phyloP scores from a whole-genome alignment of 2,113 vertebrate species.

The Oplegnathus fasciatus region DNA sequence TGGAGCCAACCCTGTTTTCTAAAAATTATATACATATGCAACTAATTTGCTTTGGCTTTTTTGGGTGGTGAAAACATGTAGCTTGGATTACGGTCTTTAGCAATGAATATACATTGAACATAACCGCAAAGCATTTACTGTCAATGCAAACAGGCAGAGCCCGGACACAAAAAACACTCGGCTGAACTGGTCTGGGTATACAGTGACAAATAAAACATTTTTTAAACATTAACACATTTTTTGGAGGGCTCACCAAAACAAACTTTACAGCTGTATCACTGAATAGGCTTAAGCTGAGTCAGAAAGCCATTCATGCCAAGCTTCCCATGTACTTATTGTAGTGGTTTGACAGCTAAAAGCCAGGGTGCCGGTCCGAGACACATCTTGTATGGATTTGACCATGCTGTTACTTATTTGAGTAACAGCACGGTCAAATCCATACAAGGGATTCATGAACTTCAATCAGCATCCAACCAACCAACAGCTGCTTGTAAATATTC shows the following conservation, averaged over 20 bases:
- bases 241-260: neutral
- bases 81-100: too few relatives aligned
- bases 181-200: neutral
- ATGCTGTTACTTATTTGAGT: too few relatives aligned
- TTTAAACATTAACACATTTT: constrained; percentile 7
- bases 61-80: too few relatives aligned
- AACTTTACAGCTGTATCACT: neutral
- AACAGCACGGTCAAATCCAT: constrained; percentile 19
- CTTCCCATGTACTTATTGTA: neutral
- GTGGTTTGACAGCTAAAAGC: neutral
- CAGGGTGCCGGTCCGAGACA: neutral
- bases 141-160: neutral
- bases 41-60: neutral
- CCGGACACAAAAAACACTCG: neutral
- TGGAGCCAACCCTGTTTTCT: neutral
- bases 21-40: neutral
- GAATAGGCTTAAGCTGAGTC: neutral
- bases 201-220: neutral
- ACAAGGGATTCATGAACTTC: constrained; percentile 2
- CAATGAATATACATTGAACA: neutral
- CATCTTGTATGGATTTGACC: too few relatives aligned
- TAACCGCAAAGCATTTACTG: neutral
- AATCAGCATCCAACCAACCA: neutral
- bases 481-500: neutral
- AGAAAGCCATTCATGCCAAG: neutral